Conservation (phyloP, 2,888 invertebrate species). For the Sarcophaga variegata region DNA sequence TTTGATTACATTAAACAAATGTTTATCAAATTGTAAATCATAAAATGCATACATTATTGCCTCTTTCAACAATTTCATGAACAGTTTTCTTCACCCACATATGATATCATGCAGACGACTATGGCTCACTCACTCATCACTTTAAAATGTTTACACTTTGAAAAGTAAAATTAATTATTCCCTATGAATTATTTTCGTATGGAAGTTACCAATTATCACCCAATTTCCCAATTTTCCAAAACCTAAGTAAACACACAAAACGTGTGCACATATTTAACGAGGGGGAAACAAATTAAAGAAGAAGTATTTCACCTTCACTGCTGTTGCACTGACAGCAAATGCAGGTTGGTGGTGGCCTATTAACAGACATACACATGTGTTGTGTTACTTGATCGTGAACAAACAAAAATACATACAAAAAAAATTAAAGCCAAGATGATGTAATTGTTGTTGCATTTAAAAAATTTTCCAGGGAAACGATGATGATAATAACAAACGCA, state of each 20-base stretch:
- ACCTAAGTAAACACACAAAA: background rate
- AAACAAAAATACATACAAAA: background rate
- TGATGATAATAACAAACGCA: slow-evolving; percentile 33
- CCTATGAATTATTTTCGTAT: background rate
- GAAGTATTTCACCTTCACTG: background rate
- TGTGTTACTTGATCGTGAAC: background rate
- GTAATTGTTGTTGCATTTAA: slow-evolving; percentile 51
- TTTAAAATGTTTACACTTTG: background rate
- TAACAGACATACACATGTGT: background rate
- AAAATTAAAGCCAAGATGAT: slow-evolving; percentile 5
- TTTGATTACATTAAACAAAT: too few species aligned
- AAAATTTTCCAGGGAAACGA: slow-evolving; percentile 35
- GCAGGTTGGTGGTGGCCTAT: background rate
- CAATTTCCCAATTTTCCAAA: background rate
- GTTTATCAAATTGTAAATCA: too few species aligned
- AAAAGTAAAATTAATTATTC: background rate
- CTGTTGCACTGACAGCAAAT: background rate
- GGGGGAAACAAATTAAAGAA: background rate
- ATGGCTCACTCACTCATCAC: background rate
- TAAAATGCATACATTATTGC: background rate
- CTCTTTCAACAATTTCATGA: background rate
- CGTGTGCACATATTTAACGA: background rate
- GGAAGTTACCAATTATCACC: background rate
- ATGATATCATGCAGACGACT: background rate
- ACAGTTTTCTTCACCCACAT: background rate